Evolutionary conservation across 2,797 vertebrate species (phyloP).

Genomic region (Tragelaphus eurycerus): DNA sequence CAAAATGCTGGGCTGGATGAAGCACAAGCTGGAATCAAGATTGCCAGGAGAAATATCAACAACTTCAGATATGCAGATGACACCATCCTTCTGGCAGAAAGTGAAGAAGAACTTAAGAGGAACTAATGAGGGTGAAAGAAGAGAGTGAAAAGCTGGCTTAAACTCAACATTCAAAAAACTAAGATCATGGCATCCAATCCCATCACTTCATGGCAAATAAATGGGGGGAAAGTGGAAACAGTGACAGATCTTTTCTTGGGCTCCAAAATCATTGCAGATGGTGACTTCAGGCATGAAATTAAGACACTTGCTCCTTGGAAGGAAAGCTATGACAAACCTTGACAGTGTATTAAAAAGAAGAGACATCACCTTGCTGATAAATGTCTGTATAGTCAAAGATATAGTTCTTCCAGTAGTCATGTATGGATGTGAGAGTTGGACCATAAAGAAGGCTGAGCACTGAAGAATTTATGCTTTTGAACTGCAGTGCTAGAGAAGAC

Average conservation of each 20-base stretch:
- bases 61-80: neutral
- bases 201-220: neutral
- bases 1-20: neutral
- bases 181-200: neutral
- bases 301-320: neutral
- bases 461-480: neutral
- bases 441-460: neutral
- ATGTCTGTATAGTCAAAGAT: neutral
- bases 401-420: neutral
- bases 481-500: neutral
- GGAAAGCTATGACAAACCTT: neutral
- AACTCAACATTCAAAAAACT: neutral
- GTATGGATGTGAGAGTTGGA: neutral
- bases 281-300: neutral
- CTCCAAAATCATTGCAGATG: neutral
- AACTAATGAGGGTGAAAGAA: neutral
- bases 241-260: neutral
- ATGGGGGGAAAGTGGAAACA: neutral
- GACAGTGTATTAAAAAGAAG: neutral
- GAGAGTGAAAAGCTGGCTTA: neutral
- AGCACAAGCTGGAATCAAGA: neutral
- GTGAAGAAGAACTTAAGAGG: neutral
- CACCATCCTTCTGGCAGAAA: neutral
- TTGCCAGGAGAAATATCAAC: neutral
- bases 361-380: neutral